Evolutionary conservation across 2,113 vertebrate genomes (phyloP).

Genomic region (Rhabdornis inornatus): DNA sequence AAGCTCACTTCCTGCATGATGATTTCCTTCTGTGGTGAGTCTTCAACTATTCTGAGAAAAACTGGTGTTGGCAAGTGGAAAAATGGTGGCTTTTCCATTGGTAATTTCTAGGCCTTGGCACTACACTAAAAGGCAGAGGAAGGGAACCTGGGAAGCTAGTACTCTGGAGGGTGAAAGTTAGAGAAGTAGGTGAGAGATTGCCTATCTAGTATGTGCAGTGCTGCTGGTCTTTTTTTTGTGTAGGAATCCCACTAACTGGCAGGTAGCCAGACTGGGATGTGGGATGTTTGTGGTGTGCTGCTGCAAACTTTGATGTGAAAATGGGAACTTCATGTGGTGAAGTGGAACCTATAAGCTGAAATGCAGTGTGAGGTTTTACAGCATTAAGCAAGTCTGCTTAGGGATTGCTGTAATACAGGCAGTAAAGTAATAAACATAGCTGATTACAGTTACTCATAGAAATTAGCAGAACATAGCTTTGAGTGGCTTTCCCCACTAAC

Average conservation of each 20-base stretch:
- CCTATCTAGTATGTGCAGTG: not conserved
- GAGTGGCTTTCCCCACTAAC: not conserved
- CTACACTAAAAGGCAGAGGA: not conserved
- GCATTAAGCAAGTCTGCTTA: not conserved
- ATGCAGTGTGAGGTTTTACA: not conserved
- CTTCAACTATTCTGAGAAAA: not conserved
- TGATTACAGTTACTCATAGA: not conserved
- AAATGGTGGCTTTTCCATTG: not conserved
- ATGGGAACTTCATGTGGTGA: not conserved
- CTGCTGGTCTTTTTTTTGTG: not conserved
- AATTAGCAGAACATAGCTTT: not conserved
- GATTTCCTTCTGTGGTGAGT: not conserved
- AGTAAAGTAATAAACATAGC: not conserved
- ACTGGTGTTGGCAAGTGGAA: not conserved
- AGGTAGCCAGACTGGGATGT: not conserved
- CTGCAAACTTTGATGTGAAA: not conserved
- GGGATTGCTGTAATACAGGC: not conserved
- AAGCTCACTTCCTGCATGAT: not conserved
- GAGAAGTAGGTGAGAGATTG: not conserved
- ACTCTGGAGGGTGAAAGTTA: not conserved
- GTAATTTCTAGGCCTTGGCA: not conserved
- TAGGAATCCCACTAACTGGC: not conserved
- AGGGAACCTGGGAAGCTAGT: not conserved
- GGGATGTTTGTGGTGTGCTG: not conserved
- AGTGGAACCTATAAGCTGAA: not conserved